phyloP scores from a whole-genome alignment of 2,113 vertebrate genomes.

The Grallaria varia region DNA sequence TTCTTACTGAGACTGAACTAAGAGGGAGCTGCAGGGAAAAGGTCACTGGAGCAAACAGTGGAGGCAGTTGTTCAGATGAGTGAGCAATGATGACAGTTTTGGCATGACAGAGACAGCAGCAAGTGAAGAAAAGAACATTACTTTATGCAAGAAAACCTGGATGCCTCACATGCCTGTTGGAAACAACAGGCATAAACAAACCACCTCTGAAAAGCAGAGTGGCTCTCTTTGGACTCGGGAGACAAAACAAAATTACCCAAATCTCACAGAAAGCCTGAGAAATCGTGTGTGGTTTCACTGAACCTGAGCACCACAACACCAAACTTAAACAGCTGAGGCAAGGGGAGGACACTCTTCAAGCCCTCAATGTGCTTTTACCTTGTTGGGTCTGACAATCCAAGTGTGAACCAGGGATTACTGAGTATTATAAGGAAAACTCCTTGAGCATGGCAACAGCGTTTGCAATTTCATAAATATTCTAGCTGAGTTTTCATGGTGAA shows the following conservation, averaged over 20 bases:
- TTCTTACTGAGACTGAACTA: neutral
- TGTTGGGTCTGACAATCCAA: neutral
- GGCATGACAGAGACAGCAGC: fast-evolving
- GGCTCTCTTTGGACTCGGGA: neutral
- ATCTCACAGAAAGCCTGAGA: neutral
- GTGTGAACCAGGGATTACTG: slow-evolving; percentile 18
- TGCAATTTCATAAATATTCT: slow-evolving; percentile 49
- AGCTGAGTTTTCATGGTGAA: neutral
- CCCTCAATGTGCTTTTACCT: neutral
- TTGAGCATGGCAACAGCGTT: slow-evolving; percentile 14
- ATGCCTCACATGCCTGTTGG: fast-evolving
- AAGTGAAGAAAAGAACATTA: neutral
- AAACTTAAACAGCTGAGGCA: neutral
- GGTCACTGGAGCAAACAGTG: neutral
- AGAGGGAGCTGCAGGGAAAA: neutral
- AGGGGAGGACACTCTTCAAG: neutral
- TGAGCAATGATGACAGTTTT: neutral
- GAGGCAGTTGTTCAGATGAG: neutral
- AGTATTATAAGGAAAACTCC: slow-evolving; percentile 26
- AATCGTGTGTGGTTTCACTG: neutral
- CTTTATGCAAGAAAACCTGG: neutral
- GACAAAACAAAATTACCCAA: neutral
- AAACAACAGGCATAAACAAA: neutral
- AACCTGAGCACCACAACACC: neutral
- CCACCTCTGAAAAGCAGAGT: neutral